phyloP scores from a whole-genome alignment of 1,140 invertebrate species.

The Drosophila insularis region DNA sequence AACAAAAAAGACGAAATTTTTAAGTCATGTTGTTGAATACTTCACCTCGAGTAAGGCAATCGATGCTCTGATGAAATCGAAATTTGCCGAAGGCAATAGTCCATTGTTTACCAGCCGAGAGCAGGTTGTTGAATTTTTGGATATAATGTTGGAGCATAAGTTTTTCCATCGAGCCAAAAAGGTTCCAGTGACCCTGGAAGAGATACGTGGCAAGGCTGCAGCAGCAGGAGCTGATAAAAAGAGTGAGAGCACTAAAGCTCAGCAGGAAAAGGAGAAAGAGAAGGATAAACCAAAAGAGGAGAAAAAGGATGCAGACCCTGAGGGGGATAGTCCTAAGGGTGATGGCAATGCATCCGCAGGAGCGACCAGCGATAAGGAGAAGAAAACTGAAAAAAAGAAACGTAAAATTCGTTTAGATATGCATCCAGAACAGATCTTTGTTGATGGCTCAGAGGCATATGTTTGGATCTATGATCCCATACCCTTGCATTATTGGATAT shows the following conservation, averaged over 20 bases:
- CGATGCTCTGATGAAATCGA: constrained; percentile 94
- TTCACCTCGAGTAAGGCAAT: constrained; percentile 96
- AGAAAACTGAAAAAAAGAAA: constrained; percentile 85
- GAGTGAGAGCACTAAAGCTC: constrained; percentile 36
- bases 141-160: constrained; percentile 94
- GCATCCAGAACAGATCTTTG: constrained; percentile 97
- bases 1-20: constrained; percentile 96
- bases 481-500: constrained; percentile 97
- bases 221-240: constrained; percentile 77
- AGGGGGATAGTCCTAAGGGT: constrained; percentile 46
- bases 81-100: constrained; percentile 91
- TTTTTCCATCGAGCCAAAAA: constrained; percentile 97
- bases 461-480: constrained; percentile 99
- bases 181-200: constrained; percentile 90
- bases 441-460: constrained; percentile 97
- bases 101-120: constrained; percentile 92
- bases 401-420: constrained; percentile 94
- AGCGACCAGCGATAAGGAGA: constrained; percentile 37
- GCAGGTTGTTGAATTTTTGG: constrained; percentile 91
- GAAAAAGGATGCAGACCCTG: constrained; percentile 49
- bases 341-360: constrained; percentile 41
- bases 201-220: constrained; percentile 83
- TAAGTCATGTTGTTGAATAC: constrained; percentile 97
- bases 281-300: constrained; percentile 57
- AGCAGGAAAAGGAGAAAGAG: constrained; percentile 84